Evolutionary conservation across 2,113 vertebrate genomes (phyloP).

Genomic region (Corapipo altera): DNA sequence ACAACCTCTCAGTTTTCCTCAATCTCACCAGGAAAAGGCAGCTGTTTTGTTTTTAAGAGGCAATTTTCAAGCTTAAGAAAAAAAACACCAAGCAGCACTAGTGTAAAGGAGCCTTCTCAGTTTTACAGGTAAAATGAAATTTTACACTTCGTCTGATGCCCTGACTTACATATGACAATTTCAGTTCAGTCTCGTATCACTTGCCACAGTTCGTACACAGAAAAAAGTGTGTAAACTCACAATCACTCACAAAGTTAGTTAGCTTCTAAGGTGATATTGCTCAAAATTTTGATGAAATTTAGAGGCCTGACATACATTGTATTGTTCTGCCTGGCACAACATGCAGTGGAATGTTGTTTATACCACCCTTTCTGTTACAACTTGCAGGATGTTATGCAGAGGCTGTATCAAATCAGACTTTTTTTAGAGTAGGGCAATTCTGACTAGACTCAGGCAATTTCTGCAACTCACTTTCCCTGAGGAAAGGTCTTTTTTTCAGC

Average conservation of each 20-base stretch:
- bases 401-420: neutral
- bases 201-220: neutral
- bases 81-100: neutral
- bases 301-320: neutral
- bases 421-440: neutral
- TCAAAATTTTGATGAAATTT: neutral
- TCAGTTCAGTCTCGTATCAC: neutral
- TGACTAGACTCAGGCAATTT: neutral
- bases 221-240: neutral
- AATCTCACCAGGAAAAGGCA: neutral
- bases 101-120: neutral
- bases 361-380: neutral
- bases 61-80: slow-evolving; percentile 9
- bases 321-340: neutral
- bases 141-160: neutral
- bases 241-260: neutral
- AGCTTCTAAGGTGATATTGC: neutral
- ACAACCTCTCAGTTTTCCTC: slow-evolving; percentile 10
- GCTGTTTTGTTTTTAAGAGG: slow-evolving; percentile 16
- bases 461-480: neutral
- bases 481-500: neutral
- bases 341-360: neutral
- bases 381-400: neutral
- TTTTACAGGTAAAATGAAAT: neutral
- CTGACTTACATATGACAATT: neutral